Evolutionary conservation across 2,113 vertebrate genomes (phyloP), one percentile per base, ranked within the genome.

Genomic region (Hucho hucho): DNA sequence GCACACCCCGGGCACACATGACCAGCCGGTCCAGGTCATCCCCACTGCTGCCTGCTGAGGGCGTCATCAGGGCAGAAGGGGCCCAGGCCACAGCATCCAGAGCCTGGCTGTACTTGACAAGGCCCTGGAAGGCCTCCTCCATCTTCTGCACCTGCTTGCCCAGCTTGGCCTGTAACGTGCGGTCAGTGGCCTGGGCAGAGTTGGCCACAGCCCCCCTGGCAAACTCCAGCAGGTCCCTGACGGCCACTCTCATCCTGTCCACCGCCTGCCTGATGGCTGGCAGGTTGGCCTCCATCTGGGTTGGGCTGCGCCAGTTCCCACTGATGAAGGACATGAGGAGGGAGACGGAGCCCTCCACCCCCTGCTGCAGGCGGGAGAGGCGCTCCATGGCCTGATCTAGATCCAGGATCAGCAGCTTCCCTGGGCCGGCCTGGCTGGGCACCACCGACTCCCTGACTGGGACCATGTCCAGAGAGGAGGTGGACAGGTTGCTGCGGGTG

Each of bases 101-200:
- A 0, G 93, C 92, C 86, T 97, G 97, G 81, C 94, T 93, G 0
- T 97, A 94, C 74, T 85, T 88, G 18, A 95, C 87, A 85, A 99
- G 89, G 1, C 93, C 93, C 92, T 98, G 96, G 87, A 97, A 95
- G 20, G 95, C 95, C 20, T 98, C 97, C 83, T 99, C 97, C 97
- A 99, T 98, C 90, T 98, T 98, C 75, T 96, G 96, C 78, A 98
- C 91, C 82, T 98, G 98, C 66, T 95, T 95, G 81, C 91, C 94
- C 12, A 99, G 93, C 89, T 99, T 99, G 76, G 93, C 70, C 1
- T 98, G 95, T 74, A 99, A 93, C 0, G 96, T 92, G 4, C 97
- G 96, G 87, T 99, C 98, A 0, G 96, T 97, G 58, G 97, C 95
- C 81, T 98, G 96, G 5, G 94, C 89, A 0, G 97, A 95, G 0